Base-by-base conservation (phyloP, 2,113 vertebrate genomes). In the Etheostoma spectabile region DNA sequence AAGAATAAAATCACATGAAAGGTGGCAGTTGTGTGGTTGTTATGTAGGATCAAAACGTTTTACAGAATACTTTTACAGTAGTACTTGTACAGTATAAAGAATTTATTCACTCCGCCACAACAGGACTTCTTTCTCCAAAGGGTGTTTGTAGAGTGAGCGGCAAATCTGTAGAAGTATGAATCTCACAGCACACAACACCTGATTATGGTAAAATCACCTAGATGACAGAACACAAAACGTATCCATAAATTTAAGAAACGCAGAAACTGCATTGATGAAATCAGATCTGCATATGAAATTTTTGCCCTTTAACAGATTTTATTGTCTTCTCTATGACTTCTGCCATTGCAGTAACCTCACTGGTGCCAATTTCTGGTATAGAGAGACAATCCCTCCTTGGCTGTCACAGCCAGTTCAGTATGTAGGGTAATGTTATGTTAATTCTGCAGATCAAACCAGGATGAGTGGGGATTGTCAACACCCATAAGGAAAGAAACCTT, bases 371-470 rank as follows among this genome's bases (percentile, higher is more conserved):
- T 62, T 85, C 77, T 91, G 42, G 38, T 74, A 61, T 16, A 73
- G 48, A 73, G 77, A 85, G 64, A 69, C 80, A 75, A 84, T 89
- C 83, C 56, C 59, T 87, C 81, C 81, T 57, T 8, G 24, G 68
- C 84, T 90, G 87, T 91, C 89, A 86, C 80, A 62, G 67, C 51
- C 72, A 65, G 74, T 80, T 87, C 66, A 68, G 61, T 70, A 45
- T 75, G 62, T 74, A 60, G 56, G 21, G 85, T 92, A 85, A 92
- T 86, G 91, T 88, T 88, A 91, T 91, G 89, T 86, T 93, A 92
- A 94, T 93, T 92, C 90, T 73, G 69, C 78, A 88, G 87, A 94
- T 92, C 88, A 93, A 90, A 88, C 89, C 65, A 24, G 65, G 78
- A 78, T 83, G 89, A 93, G 89, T 89, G 79, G 82, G 82, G 82